Base-by-base conservation (phyloP, 1,140 invertebrate species). In the Streblospio benedicti region DNA sequence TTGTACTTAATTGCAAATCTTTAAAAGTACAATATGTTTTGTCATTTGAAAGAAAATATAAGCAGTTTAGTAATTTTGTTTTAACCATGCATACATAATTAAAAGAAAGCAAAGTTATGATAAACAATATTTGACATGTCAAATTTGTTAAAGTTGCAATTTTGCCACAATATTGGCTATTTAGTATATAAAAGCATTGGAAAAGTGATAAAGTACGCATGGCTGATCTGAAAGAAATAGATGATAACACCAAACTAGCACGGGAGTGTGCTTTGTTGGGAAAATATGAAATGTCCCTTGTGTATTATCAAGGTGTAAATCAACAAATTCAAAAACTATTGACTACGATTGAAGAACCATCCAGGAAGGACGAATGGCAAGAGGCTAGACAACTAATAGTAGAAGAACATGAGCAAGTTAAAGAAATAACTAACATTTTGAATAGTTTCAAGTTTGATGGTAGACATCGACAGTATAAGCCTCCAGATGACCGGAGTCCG, bases 261-360 rank as follows among this genome's bases (percentile, higher is more conserved):
- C 82, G 94, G 67, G 93, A 97, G 80, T 91, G 90, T 86, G 90
- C 91, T 57, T 80, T 97, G 62, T 86, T 91, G 71, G 93, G 93
- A 5, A 95, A 96, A 76, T 98, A 98, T 75, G 93, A 97, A 70
- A 90, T 89, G 58, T 89, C 93, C 12, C 82, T 86, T 67, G 90
- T 97, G 49, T 97, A 96, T 79, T 98, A 96, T 75, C 89, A 96
- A 79, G 90, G 92, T 50, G 89, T 92, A 3, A 82, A 93, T 32
- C 89, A 92, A 74, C 89, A 93, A 79, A 89, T 95, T 67, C 88
- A 91, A 69, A 85, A 85, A 66, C 82, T 94, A 28, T 82, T 96
- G 44, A 81, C 84, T 18, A 87, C 85, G 38, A 90, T 93, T 47
- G 86, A 83, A 16, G 92, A 87, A 63, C 85, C 84, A 49, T 85